Conservation (phyloP, 2,888 invertebrate species). For the Sesia bembeciformis region DNA sequence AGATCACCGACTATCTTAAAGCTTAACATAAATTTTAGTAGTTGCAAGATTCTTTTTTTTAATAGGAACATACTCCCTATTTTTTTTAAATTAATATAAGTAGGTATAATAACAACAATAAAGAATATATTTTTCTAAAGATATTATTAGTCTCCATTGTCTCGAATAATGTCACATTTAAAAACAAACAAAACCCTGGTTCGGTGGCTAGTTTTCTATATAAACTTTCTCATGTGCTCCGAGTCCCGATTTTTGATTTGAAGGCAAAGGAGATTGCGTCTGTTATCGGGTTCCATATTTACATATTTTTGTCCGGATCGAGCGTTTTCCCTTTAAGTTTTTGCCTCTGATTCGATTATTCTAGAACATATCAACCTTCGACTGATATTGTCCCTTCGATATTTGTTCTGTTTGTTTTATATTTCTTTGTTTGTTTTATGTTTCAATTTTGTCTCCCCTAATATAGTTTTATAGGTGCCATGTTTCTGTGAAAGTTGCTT, state of each 20-base stretch:
- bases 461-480: background rate
- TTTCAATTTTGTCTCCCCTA: conserved; percentile 6
- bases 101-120: too few species aligned
- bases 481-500: too few species aligned
- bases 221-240: background rate
- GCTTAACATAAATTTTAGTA: too few species aligned
- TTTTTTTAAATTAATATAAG: too few species aligned
- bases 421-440: conserved; percentile 34
- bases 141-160: too few species aligned
- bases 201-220: background rate
- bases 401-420: conserved; percentile 33
- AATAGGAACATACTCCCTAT: too few species aligned
- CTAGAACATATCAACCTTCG: conserved; percentile 28
- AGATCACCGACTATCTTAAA: too few species aligned
- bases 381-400: conserved; percentile 32
- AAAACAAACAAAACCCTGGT: too few species aligned
- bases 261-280: conserved; percentile 17
- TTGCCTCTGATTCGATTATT: conserved; percentile 41
- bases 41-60: too few species aligned
- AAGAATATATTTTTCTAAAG: too few species aligned
- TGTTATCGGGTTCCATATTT: conserved; percentile 36
- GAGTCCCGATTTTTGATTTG: conserved; percentile 20
- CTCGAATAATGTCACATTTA: too few species aligned
- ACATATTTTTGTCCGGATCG: conserved; percentile 30
- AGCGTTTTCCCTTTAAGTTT: conserved; percentile 18